Base-by-base conservation (phyloP, 2,888 invertebrate genomes). In the Uropetala carovei region DNA sequence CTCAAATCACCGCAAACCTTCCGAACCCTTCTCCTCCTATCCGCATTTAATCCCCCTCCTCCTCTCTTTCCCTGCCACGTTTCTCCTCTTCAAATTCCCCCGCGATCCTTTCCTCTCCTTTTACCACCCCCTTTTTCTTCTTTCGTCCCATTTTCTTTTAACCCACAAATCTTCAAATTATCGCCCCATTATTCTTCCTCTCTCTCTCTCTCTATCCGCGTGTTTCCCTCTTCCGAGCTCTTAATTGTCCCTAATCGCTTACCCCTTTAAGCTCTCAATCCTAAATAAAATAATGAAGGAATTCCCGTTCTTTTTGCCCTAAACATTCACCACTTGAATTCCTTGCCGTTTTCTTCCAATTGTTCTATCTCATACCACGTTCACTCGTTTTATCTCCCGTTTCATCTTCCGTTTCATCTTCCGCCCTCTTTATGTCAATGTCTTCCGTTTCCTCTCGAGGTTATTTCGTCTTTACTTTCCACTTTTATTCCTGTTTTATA, bases 111-210 rank as follows among this genome's bases (percentile, higher is more conserved):
- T 43, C 43, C 43, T 5, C 43, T 43, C 43, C 43, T 1, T 5
- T 5, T 43, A 43, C 43, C 43, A 43, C 43, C 43, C 43, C 5
- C 5, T 43, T 43, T 43, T 43, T 43, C 43, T 43, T 75, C 27
- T 68, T 68, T n/a, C n/a, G n/a, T 68, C 68, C 27, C 75, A 10
- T 75, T 75, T 75, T 27, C 75, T 75, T 75, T 75, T 75, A 75
- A 27, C 75, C 11, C 22, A 27, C 22, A 27, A 75, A 75, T 75
- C 75, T 27, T 13, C 22, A 27, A 27, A 75, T 75, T 75, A 75
- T 27, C 43, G 5, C 43, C 5, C 43, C 43, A 43, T 68, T 68
- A 68, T 68, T 22, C 68, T 22, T 18, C 16, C 64, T n/a, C 64
- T 14, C n/a, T 7, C 68, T 22, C 68, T 64, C 64, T n/a, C 64